Base-by-base conservation (phyloP, 2,888 invertebrate genomes). In the Pycnomerus fuliginosus region DNA sequence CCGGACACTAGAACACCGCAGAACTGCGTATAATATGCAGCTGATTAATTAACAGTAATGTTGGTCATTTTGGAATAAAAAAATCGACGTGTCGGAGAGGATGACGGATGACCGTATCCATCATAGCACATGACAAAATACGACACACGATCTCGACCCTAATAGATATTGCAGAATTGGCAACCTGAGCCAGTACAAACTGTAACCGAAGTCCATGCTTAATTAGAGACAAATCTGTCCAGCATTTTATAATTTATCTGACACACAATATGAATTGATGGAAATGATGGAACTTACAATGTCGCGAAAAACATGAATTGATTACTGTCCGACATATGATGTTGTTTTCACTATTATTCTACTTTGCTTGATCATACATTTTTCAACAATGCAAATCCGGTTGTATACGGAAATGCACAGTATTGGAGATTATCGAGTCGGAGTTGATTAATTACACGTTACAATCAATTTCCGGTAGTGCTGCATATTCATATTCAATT, bases 91-190 rank as follows among this genome's bases (percentile, higher is more conserved):
- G 60, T 65, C 62, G 58, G 58, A 60, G 52, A 36, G 51, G 55
- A 64, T 64, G 65, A 65, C 61, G 57, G 60, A 65, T 64, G 53
- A 58, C 49, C 60, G 55, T 58, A 65, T 56, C 47, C 47, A 43
- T 47, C 47, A 47, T 33, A 16, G 16, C 37, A 17, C 29, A 32
- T 34, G 47, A 47, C 47, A 47, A 47, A 47, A 47, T 47, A 38
- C 38, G 47, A 47, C 47, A 47, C 34, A 47, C 47, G 47, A 47
- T 47, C 47, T 42, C 47, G 42, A 38, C 42, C 42, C 43, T 47
- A 47, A 47, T 47, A 47, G 47, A 47, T 47, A 43, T 43, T 38
- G 38, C 36, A 30, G 43, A 39, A 47, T 43, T 47, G 47, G 47
- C 42, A 47, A 47, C 47, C 47, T 47, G 47, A 47, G 47, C 47